Conservation (phyloP, 2,888 invertebrate genomes). For the Chrysina gloriosa region DNA sequence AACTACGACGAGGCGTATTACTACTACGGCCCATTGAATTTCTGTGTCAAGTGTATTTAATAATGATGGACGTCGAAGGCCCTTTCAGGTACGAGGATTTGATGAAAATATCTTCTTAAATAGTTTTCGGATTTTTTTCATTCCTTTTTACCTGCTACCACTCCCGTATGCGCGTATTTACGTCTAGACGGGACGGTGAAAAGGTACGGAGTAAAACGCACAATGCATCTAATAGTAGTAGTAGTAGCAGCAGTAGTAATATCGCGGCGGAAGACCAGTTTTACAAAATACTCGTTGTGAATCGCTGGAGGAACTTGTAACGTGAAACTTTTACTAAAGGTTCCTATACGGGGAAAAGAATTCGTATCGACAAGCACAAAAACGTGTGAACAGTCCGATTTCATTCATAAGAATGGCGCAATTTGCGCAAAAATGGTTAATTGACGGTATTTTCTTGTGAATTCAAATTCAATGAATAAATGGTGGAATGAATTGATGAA, state of each 20-base stretch:
- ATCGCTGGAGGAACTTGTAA: conserved; percentile 28
- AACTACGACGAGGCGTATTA: conserved; percentile 4
- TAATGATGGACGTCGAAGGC: conserved; percentile 22
- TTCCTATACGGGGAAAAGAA: conserved; percentile 1
- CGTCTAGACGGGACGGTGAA: background rate
- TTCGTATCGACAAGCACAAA: conserved; percentile 7
- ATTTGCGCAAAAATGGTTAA: background rate
- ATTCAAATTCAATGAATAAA: background rate
- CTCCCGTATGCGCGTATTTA: conserved; percentile 1
- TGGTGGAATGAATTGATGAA: too few species aligned
- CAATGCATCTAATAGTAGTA: too few species aligned
- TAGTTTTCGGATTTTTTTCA: conserved; percentile 16
- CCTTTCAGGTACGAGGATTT: conserved; percentile 30
- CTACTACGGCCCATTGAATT: conserved; percentile 33
- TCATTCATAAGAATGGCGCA: background rate
- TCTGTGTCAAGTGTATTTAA: conserved; percentile 35
- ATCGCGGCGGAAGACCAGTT: conserved; percentile 31
- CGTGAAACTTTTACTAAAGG: conserved; percentile 35
- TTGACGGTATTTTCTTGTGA: background rate
- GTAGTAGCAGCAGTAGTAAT: conserved; percentile 18
- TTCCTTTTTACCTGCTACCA: conserved; percentile 32
- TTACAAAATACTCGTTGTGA: conserved; percentile 25
- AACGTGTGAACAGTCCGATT: conserved; percentile 25
- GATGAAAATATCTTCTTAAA: conserved; percentile 37
- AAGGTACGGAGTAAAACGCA: background rate